Conservation (phyloP, 1,140 invertebrate species). For the Scylla paramamosain region DNA sequence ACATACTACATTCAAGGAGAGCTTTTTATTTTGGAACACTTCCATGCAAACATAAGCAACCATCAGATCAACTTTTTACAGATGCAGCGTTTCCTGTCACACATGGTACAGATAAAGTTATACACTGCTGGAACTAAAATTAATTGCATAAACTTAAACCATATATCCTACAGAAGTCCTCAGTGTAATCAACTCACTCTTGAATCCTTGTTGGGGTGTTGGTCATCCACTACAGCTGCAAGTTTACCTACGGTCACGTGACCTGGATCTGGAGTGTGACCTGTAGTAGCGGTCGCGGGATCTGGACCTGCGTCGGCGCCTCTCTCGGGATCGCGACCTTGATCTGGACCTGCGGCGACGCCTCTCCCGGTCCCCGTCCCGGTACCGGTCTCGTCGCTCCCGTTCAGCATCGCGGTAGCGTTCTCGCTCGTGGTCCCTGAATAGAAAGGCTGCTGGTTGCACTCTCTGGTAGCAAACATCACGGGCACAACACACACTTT, state of each 20-base stretch:
- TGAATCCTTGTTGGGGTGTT: not conserved
- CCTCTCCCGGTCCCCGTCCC: slow-evolving; percentile 75
- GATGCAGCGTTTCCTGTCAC: slow-evolving; percentile 31
- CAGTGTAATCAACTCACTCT: slow-evolving; percentile 8
- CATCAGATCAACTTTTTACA: not conserved
- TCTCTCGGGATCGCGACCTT: slow-evolving; percentile 70
- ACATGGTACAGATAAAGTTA: not conserved
- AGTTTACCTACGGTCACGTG: slow-evolving; percentile 71
- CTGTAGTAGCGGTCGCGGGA: slow-evolving; percentile 78
- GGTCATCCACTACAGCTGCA: not conserved
- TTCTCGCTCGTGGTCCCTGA: slow-evolving; percentile 78
- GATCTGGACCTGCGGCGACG: slow-evolving; percentile 75
- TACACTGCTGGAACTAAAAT: not conserved
- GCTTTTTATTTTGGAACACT: not conserved
- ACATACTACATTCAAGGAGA: not conserved
- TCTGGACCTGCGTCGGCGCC: slow-evolving; percentile 75
- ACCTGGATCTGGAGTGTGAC: slow-evolving; percentile 75
- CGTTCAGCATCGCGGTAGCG: slow-evolving; percentile 76
- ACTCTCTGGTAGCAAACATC: not conserved
- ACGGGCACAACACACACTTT: slow-evolving; percentile 53
- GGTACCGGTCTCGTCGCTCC: slow-evolving; percentile 59
- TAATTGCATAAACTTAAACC: slow-evolving; percentile 42
- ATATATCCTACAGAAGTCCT: not conserved
- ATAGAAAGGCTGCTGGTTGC: slow-evolving; percentile 7
- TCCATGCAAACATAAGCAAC: not conserved